Evolutionary conservation across 2,113 vertebrate species (phyloP), one percentile per base, ranked within the genome.

Genomic region (Butorides virescens): DNA sequence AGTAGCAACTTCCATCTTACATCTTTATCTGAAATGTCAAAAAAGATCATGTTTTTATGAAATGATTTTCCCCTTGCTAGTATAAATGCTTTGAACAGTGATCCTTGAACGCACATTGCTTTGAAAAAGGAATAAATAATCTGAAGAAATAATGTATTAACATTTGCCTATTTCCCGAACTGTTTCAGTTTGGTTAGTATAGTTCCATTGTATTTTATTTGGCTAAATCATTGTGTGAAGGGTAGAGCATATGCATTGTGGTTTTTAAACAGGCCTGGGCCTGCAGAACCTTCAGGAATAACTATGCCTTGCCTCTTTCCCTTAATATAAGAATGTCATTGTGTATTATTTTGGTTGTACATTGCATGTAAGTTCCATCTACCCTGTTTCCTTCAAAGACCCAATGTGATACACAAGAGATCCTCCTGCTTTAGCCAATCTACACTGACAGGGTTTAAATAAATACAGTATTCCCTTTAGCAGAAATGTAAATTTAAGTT

Each of bases 331-430:
- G 13, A 46, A 27, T 59, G 59, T 39, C 6, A 2, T 17, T 32
- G 4, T 59, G 25, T 85, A 5, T 53, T 80, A 10, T 17, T 61
- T 20, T 56, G 50, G 11, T 34, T 77, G 7, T 11, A 8, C 4
- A 22, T 56, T 22, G 1, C 7, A 11, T 13, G 13, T 15, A 16
- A 18, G 17, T 25, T 61, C 30, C 10, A 63, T 44, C 34, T n/a
- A 12, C 37, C 11, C 5, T 0, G 0, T 47, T 50, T 79, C 4
- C 18, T 5, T 15, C 15, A 8, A 26, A 42, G 50, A 44, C 0
- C 7, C 4, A 2, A 12, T 13, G 42, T 30, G 55, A 32, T 19
- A 5, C 47, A 17, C 29, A 4, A 29, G 10, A 32, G 34, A 6
- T 61, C 9, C 27, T 42, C 7, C 42, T 32, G 8, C 49, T 67